A percentile compares a stretch with the other conserved stretches of the same genome.
Evolutionary conservation across 2,113 vertebrate genomes (phyloP).

Genomic region (Ptilorrhoa leucosticta): DNA sequence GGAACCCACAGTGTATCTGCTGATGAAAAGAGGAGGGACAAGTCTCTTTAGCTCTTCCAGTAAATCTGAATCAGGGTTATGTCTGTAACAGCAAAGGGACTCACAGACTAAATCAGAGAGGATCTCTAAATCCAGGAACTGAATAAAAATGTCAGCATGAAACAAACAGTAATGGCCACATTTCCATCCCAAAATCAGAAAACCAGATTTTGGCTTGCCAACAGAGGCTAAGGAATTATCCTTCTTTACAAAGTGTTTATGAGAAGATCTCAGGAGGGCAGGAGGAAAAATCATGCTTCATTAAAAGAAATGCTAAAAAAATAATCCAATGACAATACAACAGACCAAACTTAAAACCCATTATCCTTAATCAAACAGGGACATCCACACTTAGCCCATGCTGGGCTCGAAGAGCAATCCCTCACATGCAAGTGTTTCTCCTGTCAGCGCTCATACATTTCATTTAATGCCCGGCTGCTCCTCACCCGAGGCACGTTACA

Average conservation of each 20-base stretch:
- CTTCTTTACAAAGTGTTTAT: not conserved
- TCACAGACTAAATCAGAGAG: not conserved
- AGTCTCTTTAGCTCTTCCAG: not conserved
- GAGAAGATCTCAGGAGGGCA: not conserved
- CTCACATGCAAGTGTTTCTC: not conserved
- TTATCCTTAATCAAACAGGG: not conserved
- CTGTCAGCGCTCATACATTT: not conserved
- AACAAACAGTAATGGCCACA: not conserved
- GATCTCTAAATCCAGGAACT: not conserved
- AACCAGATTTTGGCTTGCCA: not conserved
- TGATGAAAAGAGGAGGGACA: not conserved
- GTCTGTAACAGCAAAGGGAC: not conserved
- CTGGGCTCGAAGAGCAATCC: not conserved
- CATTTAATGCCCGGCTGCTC: not conserved
- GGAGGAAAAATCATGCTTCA: not conserved
- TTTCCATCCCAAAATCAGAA: not conserved
- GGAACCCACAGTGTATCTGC: not conserved
- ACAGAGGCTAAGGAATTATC: not conserved
- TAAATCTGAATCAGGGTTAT: not conserved
- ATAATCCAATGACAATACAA: not conserved
- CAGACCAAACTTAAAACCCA: not conserved
- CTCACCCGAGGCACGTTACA: rapidly evolving
- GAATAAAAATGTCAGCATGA: not conserved
- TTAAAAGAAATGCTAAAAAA: not conserved
- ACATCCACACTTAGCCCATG: not conserved